Base-by-base conservation (phyloP, 2,113 vertebrate species). In the Zosterops lateralis region DNA sequence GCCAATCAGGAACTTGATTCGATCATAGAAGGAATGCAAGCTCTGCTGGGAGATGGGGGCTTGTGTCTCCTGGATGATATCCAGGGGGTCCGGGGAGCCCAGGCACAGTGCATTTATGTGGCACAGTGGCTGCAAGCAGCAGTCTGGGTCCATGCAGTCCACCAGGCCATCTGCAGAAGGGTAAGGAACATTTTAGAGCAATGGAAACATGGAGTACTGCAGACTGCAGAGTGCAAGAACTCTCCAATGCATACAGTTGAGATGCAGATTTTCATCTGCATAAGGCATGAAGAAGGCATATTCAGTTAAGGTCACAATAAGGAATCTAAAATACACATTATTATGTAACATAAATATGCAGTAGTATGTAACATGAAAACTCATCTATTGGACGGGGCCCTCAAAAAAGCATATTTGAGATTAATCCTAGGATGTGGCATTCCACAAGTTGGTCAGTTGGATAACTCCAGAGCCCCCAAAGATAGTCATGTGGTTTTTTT, bases 111-210 rank as follows among this genome's bases (percentile, higher is more conserved):
- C 90, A 11, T 97, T 99, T 94, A 97, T 53, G n/a, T 99, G 99
- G 95, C 99, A 99, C 53, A 98, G 97, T 0, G 98, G 97, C 97
- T 99, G 99, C 61, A 99, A 97, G 97, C 99, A 99, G 98, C 99
- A 99, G 97, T 99, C 99, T 10, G 99, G 99, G 96, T 99, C 99
- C 99, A 99, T 99, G 97, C 99, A 99, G 96, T 99, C 99, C 89
- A 98, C 97, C 95, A 99, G 96, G 70, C 99, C 99, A 95, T 99
- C 99, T 99, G 98, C 76, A 90, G 90, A 94, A 94, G 60, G 10
- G 51, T 68, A 77, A 97, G 91, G 76, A 77, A 90, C 36, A 31
- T 32, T 67, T 91, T 53, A 89, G 68, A 84, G n/a, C 45, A 25
- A n/a, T 11, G 29, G 64, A 11, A 66, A 73, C 8, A 28, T 0